Percentiles rank a stretch among this genome's conserved stretches.
phyloP scores from a whole-genome alignment of 1,140 invertebrate genomes.

The Drosophila tsacasi region DNA sequence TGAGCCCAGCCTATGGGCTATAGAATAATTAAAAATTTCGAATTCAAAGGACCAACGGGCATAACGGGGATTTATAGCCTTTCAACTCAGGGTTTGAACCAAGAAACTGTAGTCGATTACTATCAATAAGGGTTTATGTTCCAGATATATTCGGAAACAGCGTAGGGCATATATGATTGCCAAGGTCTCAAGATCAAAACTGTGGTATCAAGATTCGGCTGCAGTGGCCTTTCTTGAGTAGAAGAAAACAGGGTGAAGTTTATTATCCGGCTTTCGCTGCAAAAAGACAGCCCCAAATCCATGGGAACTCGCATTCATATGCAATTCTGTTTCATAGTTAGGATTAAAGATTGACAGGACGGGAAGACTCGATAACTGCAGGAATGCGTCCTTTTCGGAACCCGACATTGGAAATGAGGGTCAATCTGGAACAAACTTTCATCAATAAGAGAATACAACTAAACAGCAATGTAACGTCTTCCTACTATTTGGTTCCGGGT shows the following conservation, averaged over 20 bases:
- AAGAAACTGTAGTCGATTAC: slow-evolving; percentile 7
- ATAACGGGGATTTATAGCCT: background rate
- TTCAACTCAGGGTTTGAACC: slow-evolving; percentile 13
- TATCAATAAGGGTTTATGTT: slow-evolving; percentile 14
- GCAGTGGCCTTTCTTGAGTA: slow-evolving; percentile 6
- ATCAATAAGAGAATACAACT: slow-evolving; percentile 9
- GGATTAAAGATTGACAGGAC: background rate
- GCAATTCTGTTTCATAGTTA: slow-evolving; percentile 2
- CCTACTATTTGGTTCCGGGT: background rate
- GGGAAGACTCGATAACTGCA: background rate
- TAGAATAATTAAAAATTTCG: background rate
- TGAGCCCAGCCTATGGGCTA: background rate
- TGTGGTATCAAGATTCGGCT: background rate
- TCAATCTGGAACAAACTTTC: background rate
- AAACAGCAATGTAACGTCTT: slow-evolving; percentile 14
- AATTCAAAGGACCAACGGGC: background rate
- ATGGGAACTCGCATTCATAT: background rate
- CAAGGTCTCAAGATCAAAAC: background rate
- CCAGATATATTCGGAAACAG: background rate
- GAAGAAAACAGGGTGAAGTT: slow-evolving; percentile 5
- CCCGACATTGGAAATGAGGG: background rate
- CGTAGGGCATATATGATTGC: background rate
- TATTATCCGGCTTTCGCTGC: slow-evolving; percentile 1
- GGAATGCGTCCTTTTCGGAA: background rate
- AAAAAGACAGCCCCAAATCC: background rate